Conservation (phyloP, 2,888 invertebrate species). For the Hemithea aestivaria region DNA sequence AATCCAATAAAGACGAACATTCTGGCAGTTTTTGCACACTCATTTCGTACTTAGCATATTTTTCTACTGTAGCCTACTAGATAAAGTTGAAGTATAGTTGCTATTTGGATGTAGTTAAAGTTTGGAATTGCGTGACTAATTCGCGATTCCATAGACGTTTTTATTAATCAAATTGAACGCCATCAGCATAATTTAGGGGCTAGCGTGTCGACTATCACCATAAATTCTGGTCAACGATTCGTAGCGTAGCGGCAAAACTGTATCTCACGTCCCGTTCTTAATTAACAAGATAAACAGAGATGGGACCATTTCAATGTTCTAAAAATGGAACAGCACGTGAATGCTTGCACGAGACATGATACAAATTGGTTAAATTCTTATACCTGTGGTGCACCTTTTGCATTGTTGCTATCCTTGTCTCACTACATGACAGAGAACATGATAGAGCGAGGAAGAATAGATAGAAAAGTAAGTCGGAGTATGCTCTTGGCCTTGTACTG, state of each 20-base stretch:
- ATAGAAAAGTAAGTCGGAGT: constrained; percentile 24
- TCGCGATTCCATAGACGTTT: constrained; percentile 19
- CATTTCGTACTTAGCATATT: constrained; percentile 19
- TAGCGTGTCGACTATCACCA: constrained; percentile 15
- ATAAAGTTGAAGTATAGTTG: too few relatives aligned
- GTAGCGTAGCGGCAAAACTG: constrained; percentile 9
- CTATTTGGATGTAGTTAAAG: constrained; percentile 3
- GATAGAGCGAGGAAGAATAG: constrained; percentile 1
- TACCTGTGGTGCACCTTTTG: constrained; percentile 14
- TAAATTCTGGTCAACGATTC: constrained; percentile 12
- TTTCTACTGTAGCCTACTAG: constrained; percentile 2
- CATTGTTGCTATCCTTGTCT: not conserved
- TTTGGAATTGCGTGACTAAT: constrained; percentile 11
- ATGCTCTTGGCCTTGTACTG: constrained; percentile 44
- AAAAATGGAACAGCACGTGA: constrained; percentile 21
- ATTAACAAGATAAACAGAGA: constrained; percentile 14
- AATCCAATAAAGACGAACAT: constrained; percentile 19
- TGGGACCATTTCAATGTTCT: constrained; percentile 20
- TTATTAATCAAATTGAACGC: constrained; percentile 30
- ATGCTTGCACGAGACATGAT: constrained; percentile 16
- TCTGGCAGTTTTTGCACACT: constrained; percentile 23
- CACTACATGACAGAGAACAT: too few relatives aligned
- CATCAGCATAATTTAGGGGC: constrained; percentile 27
- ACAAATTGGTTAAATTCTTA: constrained; percentile 8
- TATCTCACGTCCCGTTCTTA: constrained; percentile 17